Evolutionary conservation across 2,113 vertebrate species (phyloP).

Genomic region (Chaetorhynchus papuensis): DNA sequence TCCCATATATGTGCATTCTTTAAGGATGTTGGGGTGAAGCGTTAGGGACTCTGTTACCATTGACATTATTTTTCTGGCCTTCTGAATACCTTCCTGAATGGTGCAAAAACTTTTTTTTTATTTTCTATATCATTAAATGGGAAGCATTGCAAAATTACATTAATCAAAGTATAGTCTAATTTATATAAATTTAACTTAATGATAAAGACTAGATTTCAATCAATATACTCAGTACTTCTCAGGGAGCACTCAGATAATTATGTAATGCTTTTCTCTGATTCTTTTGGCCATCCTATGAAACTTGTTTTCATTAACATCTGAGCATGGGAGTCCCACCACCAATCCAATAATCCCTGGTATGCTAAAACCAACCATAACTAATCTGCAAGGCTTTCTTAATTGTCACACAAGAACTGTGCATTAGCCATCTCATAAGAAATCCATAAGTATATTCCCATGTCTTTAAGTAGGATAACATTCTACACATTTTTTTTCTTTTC

Average conservation of each 20-base stretch:
- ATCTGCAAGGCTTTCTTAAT: neutral
- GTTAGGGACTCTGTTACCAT: neutral
- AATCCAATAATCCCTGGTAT: neutral
- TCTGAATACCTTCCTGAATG: neutral
- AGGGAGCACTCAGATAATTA: neutral
- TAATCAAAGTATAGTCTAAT: neutral
- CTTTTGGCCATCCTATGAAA: neutral
- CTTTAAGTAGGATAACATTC: neutral
- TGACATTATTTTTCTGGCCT: neutral
- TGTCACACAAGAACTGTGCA: neutral
- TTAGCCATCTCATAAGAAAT: neutral
- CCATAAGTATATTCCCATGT: rapidly evolving
- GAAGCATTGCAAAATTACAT: neutral
- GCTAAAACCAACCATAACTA: neutral
- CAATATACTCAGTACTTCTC: neutral
- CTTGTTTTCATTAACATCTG: neutral
- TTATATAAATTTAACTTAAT: neutral
- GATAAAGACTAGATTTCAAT: neutral
- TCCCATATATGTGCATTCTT: neutral
- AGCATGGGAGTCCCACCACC: neutral
- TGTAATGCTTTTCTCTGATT: neutral
- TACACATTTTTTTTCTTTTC: neutral
- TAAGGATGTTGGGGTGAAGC: neutral
- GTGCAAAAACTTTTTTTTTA: rapidly evolving
- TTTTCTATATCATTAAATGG: neutral